A percentile compares a stretch with the other conserved stretches of the same genome.
Conservation (phyloP, 2,113 vertebrate genomes). For the Corapipo altera region DNA sequence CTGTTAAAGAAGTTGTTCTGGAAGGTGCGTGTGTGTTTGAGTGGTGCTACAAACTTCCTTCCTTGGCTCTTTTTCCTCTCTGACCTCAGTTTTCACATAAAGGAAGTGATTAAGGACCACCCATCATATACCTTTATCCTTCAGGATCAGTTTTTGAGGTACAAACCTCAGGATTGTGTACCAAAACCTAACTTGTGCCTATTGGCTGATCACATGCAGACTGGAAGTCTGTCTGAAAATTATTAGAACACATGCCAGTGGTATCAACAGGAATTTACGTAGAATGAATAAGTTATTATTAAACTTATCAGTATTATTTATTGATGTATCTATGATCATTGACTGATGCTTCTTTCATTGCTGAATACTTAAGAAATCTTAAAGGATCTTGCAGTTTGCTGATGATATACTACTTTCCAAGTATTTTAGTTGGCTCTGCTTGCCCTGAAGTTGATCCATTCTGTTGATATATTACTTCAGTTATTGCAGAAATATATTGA, state of each 20-base stretch:
- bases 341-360: neutral
- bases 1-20: neutral
- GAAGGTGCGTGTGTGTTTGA: neutral
- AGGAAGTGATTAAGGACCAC: conserved; percentile 57
- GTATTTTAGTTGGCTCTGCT: neutral
- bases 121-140: conserved; percentile 28
- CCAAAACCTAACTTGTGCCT: neutral
- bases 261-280: neutral
- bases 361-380: neutral
- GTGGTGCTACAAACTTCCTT: conserved; percentile 42
- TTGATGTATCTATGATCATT: neutral
- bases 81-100: conserved; percentile 36
- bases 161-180: neutral
- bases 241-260: neutral
- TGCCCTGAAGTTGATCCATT: neutral
- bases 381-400: neutral
- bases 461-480: neutral
- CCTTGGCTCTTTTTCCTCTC: conserved; percentile 37
- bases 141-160: conserved; percentile 43
- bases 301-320: neutral
- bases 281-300: neutral
- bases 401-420: neutral
- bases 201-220: neutral
- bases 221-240: neutral
- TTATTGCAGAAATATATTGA: neutral